Base-by-base conservation (phyloP, 2,113 vertebrate species). In the Chroicocephalus ridibundus region DNA sequence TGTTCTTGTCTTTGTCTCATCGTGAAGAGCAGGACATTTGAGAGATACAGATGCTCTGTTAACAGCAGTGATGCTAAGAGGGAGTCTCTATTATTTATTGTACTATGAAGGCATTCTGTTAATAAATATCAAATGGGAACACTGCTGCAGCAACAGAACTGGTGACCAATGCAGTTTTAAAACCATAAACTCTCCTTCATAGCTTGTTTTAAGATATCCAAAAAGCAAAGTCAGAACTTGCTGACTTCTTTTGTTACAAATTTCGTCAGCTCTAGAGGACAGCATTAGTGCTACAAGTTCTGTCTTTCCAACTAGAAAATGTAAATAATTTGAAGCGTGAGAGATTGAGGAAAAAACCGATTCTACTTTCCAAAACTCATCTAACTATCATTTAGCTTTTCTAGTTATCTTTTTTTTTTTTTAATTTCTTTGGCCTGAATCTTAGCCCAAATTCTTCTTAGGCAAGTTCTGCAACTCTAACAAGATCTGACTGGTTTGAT, bases 401-500 rank as follows among this genome's bases (percentile, higher is more conserved):
- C 88, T 69, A 85, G 65, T 81, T 89, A 71, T 6, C 42, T 52
- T 79, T 42, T 80, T 42, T 80, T 80, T 55, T 42, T 80, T 54
- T 69, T 60, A 15, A 94, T 34, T 88, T 86, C 26, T 64, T 86
- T 91, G 68, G 58, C 65, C 47, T 79, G 61, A 87, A 60, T 79
- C n/a, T 68, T 34, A n/a, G 72, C 32, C 15, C 68, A 87, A 51
- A 85, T 79, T 96, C 60, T 80, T 88, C 64, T 80, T 29, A 62
- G 86, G 58, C 55, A 91, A 88, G 61, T 76, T 94, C 47, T 94
- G 42, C 52, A 86, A 58, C 85, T 85, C 75, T 26, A 62, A 92
- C 80, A 88, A 91, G 94, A 94, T 68, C 76, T 88, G 83, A 87
- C 86, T 70, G 44, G 80, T 90, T 46, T 85, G 74, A 92, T 61